phyloP scores from a whole-genome alignment of 2,113 vertebrate genomes.

The Telmatochromis sp. region DNA sequence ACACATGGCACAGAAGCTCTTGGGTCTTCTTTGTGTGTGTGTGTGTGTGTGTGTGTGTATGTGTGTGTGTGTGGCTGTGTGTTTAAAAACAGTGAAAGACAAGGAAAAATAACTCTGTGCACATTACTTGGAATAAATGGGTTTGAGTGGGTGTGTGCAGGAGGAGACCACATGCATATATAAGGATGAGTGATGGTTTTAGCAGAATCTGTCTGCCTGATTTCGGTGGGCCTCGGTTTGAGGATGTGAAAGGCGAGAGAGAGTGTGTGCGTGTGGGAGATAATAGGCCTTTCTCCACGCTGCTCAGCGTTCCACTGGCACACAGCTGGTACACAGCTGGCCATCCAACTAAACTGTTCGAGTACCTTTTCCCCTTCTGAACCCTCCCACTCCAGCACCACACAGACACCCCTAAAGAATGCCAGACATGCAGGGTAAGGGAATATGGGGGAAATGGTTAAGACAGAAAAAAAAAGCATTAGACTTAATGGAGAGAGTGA shows the following conservation, averaged over 20 bases:
- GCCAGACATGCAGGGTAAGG: constrained; percentile 69
- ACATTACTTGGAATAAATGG: not conserved
- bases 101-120: constrained; percentile 10
- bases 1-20: constrained; percentile 48
- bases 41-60: not conserved
- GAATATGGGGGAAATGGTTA: constrained; percentile 57
- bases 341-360: constrained; percentile 24
- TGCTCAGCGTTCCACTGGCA: constrained; percentile 56
- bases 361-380: not conserved
- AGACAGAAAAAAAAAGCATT: constrained; percentile 50
- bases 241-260: constrained; percentile 46
- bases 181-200: constrained; percentile 53
- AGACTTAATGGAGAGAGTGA: constrained; percentile 53
- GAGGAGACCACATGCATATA: constrained; percentile 33
- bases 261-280: constrained; percentile 59
- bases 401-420: constrained; percentile 34
- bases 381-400: not conserved
- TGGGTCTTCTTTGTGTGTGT: not conserved
- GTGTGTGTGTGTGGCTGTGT: not conserved
- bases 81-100: not conserved
- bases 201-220: constrained; percentile 54
- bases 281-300: constrained; percentile 62
- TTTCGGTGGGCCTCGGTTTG: constrained; percentile 34
- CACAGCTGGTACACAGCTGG: constrained; percentile 73
- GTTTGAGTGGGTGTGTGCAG: constrained; percentile 8